These are phyloP conservation scores for Jordanella pulchra DNA, from an alignment of 2,797 vertebrate genomes.

Conservation along the genomic window DNA sequence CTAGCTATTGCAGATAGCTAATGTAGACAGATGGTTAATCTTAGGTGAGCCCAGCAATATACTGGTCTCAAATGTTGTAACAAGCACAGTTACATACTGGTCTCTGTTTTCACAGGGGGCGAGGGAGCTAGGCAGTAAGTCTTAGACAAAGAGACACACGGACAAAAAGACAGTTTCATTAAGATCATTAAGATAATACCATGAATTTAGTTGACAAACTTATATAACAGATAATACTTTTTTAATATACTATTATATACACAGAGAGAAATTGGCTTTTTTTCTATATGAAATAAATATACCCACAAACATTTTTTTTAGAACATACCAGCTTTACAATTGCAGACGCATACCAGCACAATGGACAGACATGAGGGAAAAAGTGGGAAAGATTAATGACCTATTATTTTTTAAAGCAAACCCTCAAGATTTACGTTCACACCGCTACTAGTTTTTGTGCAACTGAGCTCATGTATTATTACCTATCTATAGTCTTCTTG, in stretches of 20 bases:
- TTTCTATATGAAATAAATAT: constrained; percentile 77
- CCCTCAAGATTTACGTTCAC: constrained; percentile 29
- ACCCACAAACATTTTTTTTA: constrained; percentile 70
- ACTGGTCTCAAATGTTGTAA: constrained; percentile 73
- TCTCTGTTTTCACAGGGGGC: constrained; percentile 79
- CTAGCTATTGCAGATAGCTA: constrained; percentile 63
- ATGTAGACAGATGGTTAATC: constrained; percentile 73
- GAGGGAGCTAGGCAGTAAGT: constrained; percentile 45
- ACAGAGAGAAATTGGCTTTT: constrained; percentile 67
- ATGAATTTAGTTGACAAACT: constrained; percentile 80
- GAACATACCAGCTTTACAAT: constrained; percentile 74
- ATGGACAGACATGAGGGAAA: constrained; percentile 71
- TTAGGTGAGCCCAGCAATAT: constrained; percentile 79
- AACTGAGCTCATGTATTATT: not conserved
- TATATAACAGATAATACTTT: constrained; percentile 73
- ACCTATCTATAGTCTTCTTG: not conserved
- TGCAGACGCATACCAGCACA: constrained; percentile 76
- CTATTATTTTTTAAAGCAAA: constrained; percentile 30
- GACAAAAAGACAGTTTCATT: constrained; percentile 77
- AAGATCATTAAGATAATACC: constrained; percentile 77
- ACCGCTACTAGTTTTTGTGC: constrained; percentile 33
- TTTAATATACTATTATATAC: constrained; percentile 81
- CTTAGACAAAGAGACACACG: constrained; percentile 67
- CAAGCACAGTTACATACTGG: constrained; percentile 84
- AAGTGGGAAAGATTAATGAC: constrained; percentile 28